These are phyloP conservation scores for Eudyptes chrysolophus DNA, from an alignment of 2,113 vertebrate genomes.

Conservation along the genomic window DNA sequence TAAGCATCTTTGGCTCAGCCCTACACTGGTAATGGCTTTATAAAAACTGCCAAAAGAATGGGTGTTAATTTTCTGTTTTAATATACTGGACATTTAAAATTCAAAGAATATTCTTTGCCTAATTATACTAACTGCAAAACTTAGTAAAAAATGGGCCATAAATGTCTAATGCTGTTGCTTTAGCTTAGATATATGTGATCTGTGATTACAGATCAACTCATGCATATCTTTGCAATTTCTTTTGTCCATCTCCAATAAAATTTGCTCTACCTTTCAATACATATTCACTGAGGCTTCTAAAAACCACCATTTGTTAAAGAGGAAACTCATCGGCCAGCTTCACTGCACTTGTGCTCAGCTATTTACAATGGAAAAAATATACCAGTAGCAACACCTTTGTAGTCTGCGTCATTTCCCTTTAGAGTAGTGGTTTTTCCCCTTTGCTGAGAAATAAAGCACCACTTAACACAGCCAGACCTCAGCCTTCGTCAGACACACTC, in stretches of 20 bases:
- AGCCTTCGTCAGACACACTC: neutral
- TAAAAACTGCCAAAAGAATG: neutral
- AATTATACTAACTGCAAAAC: conserved; percentile 1
- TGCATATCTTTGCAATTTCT: neutral
- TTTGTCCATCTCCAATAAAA: neutral
- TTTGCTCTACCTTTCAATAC: neutral
- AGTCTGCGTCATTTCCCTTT: neutral
- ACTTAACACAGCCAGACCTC: neutral
- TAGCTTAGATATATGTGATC: neutral
- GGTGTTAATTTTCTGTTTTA: neutral
- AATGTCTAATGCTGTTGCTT: neutral
- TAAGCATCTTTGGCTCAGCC: neutral
- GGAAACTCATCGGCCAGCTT: neutral
- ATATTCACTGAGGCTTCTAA: neutral
- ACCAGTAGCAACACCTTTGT: neutral
- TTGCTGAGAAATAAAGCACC: neutral
- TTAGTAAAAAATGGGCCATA: neutral
- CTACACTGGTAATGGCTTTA: neutral
- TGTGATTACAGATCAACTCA: neutral
- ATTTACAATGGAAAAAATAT: neutral
- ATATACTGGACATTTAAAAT: neutral
- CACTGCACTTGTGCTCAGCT: neutral
- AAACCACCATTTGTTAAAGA: neutral
- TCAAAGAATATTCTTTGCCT: conserved; percentile 4
- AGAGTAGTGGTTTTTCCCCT: neutral